Evolutionary conservation across 2,797 vertebrate genomes (phyloP), one percentile per base, ranked within the genome.

Genomic region (Mallotus villosus): DNA sequence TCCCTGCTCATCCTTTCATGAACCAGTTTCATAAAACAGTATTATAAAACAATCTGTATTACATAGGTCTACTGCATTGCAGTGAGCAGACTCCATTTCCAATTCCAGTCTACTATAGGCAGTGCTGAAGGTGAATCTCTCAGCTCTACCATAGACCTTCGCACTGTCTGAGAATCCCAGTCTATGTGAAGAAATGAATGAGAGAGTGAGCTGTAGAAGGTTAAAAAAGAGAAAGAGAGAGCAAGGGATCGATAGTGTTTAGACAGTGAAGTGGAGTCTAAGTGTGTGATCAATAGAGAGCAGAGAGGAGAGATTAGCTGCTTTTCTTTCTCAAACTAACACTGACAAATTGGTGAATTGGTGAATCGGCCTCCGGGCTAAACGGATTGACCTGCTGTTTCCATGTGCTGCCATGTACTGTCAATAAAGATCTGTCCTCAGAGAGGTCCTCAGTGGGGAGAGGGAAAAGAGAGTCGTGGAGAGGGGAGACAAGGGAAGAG

Each of bases 201-300:
- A 90, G 80, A 87, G 85, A 82, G 87, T 82, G 85, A 82, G 84
- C 81, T 79, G 79, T 32, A 58, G 67, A 80, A 78, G 76, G 77
- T 59, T 63, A 74, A 81, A 84, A 71, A 65, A 49, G 55, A 63
- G 60, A 55, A 77, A 22, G 71, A 67, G 77, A 57, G 67, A 53
- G 62, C 70, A 51, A 84, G 80, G 86, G 89, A 95, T 95, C 94
- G 94, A 94, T 94, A 94, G 92, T 93, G 92, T 95, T 96, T 94
- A 95, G 93, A 94, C 92, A 94, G 93, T 92, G 88, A 89, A 92
- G 92, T 91, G 92, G 92, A 93, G 88, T 92, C 90, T 94, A 94
- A 94, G 93, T 92, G 94, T 88, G 90, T 93, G 92, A 95, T 95
- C 93, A 94, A 95, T 94, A 95, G 92, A 90, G 82, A 92, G 84